Evolutionary conservation across 2,888 invertebrate genomes (phyloP).

Genomic region (Ochropleura leucogaster): DNA sequence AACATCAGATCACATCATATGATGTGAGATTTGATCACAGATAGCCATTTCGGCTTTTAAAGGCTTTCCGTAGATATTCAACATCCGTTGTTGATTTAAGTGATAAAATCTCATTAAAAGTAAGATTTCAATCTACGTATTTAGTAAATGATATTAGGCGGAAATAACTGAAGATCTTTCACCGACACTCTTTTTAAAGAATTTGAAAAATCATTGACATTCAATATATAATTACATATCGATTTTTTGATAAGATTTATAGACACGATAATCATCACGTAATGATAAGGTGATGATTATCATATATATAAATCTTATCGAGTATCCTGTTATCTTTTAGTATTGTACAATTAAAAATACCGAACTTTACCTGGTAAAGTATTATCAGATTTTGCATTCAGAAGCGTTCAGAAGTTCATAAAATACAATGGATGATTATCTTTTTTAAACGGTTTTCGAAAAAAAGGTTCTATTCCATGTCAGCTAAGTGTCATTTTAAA

Average conservation of each 20-base stretch:
- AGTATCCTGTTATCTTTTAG: too few species aligned
- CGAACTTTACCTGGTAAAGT: conserved; percentile 2
- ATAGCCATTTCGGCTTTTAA: background rate
- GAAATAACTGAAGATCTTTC: background rate
- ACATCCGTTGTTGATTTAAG: background rate
- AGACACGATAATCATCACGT: background rate
- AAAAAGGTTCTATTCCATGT: background rate
- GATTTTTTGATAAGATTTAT: conserved; percentile 12
- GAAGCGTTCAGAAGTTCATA: conserved; percentile 24
- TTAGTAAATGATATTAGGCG: background rate
- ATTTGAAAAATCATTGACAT: background rate
- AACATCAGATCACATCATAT: conserved; percentile 5
- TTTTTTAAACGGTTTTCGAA: conserved; percentile 3
- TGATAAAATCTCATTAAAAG: background rate
- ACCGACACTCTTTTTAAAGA: conserved; percentile 2
- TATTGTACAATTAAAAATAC: conserved; percentile 13
- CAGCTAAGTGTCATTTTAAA: background rate
- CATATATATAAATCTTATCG: too few species aligned
- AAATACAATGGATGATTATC: background rate
- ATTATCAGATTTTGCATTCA: background rate
- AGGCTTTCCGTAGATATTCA: background rate
- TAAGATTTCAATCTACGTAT: background rate
- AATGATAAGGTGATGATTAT: too few species aligned
- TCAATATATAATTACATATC: background rate
- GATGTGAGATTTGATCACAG: conserved; percentile 1